Percentiles rank a stretch among this genome's conserved stretches.
These are phyloP conservation scores for Megaceryle alcyon DNA, from an alignment of 2,797 vertebrate species.

Conservation along the genomic window DNA sequence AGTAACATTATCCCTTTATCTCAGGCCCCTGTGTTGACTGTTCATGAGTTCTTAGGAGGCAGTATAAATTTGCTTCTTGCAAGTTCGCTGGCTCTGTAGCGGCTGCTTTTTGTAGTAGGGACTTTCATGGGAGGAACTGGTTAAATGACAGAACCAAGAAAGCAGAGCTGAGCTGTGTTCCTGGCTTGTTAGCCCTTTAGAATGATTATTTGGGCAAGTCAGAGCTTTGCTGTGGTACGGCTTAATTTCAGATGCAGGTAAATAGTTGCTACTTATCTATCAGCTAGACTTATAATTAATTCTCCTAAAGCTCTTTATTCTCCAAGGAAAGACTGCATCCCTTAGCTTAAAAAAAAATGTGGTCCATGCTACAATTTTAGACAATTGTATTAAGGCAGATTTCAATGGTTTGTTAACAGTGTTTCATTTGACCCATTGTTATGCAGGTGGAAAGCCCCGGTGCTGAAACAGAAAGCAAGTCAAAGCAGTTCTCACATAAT, in stretches of 20 bases:
- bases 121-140: neutral
- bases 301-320: neutral
- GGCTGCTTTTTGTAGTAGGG: neutral
- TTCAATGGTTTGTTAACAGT: neutral
- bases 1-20: neutral
- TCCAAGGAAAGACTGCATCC: neutral
- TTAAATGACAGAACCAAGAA: neutral
- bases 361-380: neutral
- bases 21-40: neutral
- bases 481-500: neutral
- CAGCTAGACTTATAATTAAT: neutral
- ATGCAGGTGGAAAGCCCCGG: neutral
- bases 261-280: neutral
- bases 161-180: neutral
- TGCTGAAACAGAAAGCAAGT: neutral
- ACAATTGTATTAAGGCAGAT: neutral
- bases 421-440: neutral
- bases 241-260: constrained; percentile 3
- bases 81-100: neutral
- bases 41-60: neutral
- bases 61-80: neutral
- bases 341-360: neutral
- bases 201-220: neutral
- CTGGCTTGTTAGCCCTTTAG: neutral
- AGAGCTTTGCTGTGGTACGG: neutral